Percentiles rank a stretch among this genome's conserved stretches.
Evolutionary conservation across 2,888 invertebrate species (phyloP).

Genomic region (Rhagium mordax): DNA sequence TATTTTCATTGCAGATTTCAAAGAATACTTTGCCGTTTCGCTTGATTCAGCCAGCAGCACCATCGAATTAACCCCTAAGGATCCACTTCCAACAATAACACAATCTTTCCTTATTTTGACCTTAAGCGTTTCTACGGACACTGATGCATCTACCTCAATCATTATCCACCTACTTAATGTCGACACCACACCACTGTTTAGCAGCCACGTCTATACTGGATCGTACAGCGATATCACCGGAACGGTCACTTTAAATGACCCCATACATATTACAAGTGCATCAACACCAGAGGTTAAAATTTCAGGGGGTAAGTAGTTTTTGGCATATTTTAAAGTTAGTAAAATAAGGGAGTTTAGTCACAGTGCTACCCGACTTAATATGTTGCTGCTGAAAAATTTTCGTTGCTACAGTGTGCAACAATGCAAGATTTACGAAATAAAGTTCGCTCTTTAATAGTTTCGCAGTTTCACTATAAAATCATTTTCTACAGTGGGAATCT

Average conservation of each 20-base stretch:
- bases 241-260: slow-evolving; percentile 33
- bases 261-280: slow-evolving; percentile 31
- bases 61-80: background rate
- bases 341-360: background rate
- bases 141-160: slow-evolving; percentile 26
- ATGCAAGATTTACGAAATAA: too few relatives aligned
- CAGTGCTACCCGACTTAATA: background rate
- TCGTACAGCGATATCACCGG: slow-evolving; percentile 42
- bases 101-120: slow-evolving; percentile 35
- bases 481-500: too few relatives aligned
- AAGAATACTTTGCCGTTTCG: slow-evolving; percentile 27
- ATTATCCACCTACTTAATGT: slow-evolving; percentile 36
- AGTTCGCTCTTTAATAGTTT: too few relatives aligned
- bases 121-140: slow-evolving; percentile 38
- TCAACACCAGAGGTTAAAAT: slow-evolving; percentile 25
- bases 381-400: too few relatives aligned
- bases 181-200: slow-evolving; percentile 42
- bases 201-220: slow-evolving; percentile 47
- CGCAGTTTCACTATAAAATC: too few relatives aligned
- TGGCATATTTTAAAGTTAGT: background rate
- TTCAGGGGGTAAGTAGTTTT: slow-evolving; percentile 46
- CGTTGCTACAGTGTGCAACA: too few relatives aligned
- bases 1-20: slow-evolving; percentile 34
- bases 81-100: background rate
- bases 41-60: slow-evolving; percentile 7